Base-by-base conservation (phyloP, 1,140 invertebrate genomes). In the Nebria ingens region DNA sequence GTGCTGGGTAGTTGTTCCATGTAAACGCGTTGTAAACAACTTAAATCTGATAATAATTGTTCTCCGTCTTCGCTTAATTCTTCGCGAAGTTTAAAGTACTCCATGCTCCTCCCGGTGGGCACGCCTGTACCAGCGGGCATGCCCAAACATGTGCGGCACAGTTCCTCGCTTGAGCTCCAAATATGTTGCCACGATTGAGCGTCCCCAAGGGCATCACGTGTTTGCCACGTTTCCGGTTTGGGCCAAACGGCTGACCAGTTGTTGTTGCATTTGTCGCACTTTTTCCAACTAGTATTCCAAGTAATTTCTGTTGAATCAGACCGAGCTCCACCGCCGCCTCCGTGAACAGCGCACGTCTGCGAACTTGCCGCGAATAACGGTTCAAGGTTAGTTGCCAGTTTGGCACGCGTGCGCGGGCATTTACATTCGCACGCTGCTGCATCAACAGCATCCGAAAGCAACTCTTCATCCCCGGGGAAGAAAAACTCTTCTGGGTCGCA, bases 31-130 rank as follows among this genome's bases (percentile, higher is more conserved):
- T 64, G 61, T 38, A 63, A 42, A 51, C 56, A 61, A 55, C 60
- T 65, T 17, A 65, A 53, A 59, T 65, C 67, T 13, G 63, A 66
- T 2, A 68, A 55, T 13, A 69, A 57, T 34, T 64, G 62, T 56
- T 69, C 68, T 9, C 65, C 66, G 34, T 69, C 68, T 34, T 64
- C 58, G 19, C 56, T 61, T 21, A 65, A 61, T 51, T 69, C 68
- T 53, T 69, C 65, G 13, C 66, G 61, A n/a, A 69, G 51, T 29
- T 63, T 56, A 19, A 55, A 55, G 11, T 61, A 54, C 13, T 61
- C 52, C 22, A 54, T 4, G 19, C 21, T 20, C 3, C 52, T 3
- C 2, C 29, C 52, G 23, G 29, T 2, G 9, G 22, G 49, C 20
- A 19, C 15, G 20, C 12, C 45, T 25, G 17, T 17, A 3, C 17